A percentile compares a stretch with the other conserved stretches of the same genome.
Conservation (phyloP, 1,140 invertebrate genomes). For the Scaptomyza montana region DNA sequence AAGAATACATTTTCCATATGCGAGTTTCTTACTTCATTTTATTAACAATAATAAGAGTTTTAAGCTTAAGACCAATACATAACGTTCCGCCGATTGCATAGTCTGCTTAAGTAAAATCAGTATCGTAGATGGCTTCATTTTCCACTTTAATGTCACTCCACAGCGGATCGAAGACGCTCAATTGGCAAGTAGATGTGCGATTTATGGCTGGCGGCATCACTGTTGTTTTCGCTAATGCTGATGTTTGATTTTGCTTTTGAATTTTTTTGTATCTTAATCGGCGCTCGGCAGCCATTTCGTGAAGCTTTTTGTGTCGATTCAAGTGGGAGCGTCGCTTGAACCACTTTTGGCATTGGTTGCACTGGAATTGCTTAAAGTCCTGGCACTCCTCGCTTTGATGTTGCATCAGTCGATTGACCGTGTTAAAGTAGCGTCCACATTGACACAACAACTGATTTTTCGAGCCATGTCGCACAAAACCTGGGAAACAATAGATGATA, state of each 20-base stretch:
- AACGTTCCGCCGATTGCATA: not conserved
- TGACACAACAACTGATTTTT: constrained; percentile 71
- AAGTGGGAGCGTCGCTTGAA: constrained; percentile 71
- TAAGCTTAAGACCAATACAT: constrained; percentile 44
- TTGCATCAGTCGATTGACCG: constrained; percentile 56
- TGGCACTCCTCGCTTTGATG: constrained; percentile 72
- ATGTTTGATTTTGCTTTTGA: constrained; percentile 45
- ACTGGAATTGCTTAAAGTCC: constrained; percentile 74
- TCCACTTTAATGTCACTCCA: constrained; percentile 58
- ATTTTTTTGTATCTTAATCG: not conserved
- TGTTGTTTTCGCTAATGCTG: not conserved
- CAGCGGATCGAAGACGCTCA: constrained; percentile 43
- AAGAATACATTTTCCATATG: constrained; percentile 37
- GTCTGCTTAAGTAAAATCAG: constrained; percentile 25
- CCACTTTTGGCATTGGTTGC: constrained; percentile 68
- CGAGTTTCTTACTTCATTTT: constrained; percentile 30
- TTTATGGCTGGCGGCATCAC: not conserved
- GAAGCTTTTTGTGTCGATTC: constrained; percentile 69
- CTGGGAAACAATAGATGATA: constrained; percentile 15
- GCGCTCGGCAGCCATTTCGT: constrained; percentile 42
- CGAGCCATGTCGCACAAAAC: constrained; percentile 53
- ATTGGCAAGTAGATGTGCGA: constrained; percentile 6
- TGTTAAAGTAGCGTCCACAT: constrained; percentile 71
- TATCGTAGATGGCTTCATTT: constrained; percentile 41
- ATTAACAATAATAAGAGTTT: constrained; percentile 21